Conservation (phyloP, 37 sponge, comb jelly and placozoan genomes). For the Eunapius fragilis region DNA sequence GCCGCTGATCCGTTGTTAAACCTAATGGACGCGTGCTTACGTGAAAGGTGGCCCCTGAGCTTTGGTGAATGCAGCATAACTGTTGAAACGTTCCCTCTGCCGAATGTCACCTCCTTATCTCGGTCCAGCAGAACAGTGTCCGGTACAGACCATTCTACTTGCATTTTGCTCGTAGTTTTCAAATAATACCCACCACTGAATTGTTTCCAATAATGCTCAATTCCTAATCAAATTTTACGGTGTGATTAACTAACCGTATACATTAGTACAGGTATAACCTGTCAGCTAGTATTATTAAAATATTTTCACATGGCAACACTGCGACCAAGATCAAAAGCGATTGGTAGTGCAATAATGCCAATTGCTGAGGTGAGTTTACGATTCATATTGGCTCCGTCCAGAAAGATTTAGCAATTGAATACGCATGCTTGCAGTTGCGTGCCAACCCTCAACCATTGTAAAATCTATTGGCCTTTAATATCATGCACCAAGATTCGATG, state of each 20-base stretch:
- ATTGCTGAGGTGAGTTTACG: too few species aligned
- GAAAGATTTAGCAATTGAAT: too few species aligned
- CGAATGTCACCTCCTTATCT: background rate
- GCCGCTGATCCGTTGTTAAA: background rate
- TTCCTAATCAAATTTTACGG: background rate
- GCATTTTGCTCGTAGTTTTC: background rate
- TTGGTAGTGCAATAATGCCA: too few species aligned
- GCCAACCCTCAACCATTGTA: too few species aligned
- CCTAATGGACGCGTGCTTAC: conserved; percentile 36
- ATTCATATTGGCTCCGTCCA: too few species aligned
- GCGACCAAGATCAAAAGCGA: too few species aligned
- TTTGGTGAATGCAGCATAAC: conserved; percentile 30
- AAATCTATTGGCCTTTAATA: too few species aligned
- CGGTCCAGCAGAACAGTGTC: conserved; percentile 23
- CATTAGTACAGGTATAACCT: too few species aligned
- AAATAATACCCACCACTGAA: background rate
- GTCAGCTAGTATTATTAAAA: too few species aligned
- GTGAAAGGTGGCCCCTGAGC: conserved; percentile 35
- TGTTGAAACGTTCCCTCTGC: background rate
- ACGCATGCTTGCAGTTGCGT: too few species aligned
- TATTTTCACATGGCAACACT: too few species aligned
- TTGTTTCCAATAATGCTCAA: background rate
- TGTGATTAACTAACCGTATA: conserved; percentile 2
- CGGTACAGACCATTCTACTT: conserved; percentile 24
- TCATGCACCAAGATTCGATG: too few species aligned